Evolutionary conservation across 2,888 invertebrate genomes (phyloP), one percentile per base, ranked within the genome.

Genomic region (Rhogogaster chlorosoma): DNA sequence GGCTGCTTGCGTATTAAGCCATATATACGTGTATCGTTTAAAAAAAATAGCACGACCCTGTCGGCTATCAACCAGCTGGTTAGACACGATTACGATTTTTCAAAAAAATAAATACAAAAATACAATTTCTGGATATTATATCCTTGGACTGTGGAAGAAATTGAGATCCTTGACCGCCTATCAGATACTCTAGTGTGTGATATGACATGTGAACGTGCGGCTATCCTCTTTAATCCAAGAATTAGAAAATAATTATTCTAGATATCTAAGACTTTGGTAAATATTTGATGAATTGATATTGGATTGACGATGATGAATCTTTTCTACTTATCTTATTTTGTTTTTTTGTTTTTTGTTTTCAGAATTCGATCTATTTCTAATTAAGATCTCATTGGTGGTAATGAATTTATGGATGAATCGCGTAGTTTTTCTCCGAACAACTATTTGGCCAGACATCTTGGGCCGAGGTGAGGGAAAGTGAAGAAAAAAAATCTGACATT

Each of bases 1-100:
- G 78, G 78, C 57, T 78, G 78, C 57, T 78, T 36, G 36, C 57
- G 57, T 38, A 45, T 45, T 45, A 22, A 61, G 38, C 78, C 61
- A 10, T 3, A 7, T 75, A 18, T 53, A 7, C 15, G 5, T 45
- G 29, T 15, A 7, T 57, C 80, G 80, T 57, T 80, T 22, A 38
- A 38, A 80, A 80, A 80, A 80, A 80, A 61, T 80, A 3, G 22
- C 80, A 15, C n/a, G 7, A 77, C 29, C 29, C 32, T 77, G 38
- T 73, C 71, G 22, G 38, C 4, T 9, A 42, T 26, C 42, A 18
- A 42, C n/a, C 9, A 22, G 26, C 29, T 26, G n/a, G 71, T 42
- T 73, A 73, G 71, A 2, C 42, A 73, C 71, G 26, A 26, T 73
- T 38, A 73, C 18, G 42, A 73, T 29, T 61, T 26, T 61, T 26